phyloP scores from a whole-genome alignment of 1,140 invertebrate genomes.

The Odontomachus brunneus region DNA sequence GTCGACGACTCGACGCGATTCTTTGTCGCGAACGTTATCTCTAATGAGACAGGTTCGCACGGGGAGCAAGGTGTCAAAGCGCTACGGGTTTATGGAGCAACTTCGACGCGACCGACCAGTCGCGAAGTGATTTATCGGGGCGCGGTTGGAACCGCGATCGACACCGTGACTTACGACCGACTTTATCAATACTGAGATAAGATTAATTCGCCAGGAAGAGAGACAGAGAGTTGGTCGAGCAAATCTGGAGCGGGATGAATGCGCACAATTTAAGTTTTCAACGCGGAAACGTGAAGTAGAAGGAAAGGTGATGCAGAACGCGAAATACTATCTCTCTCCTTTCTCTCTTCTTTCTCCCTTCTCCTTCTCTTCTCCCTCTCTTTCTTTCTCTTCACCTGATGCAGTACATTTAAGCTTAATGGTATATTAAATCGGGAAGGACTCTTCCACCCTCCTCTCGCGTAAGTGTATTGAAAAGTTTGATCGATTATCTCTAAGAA shows the following conservation, averaged over 20 bases:
- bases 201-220: conserved; percentile 44
- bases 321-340: conserved; percentile 11
- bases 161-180: conserved; percentile 50
- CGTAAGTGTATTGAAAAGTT: conserved; percentile 58
- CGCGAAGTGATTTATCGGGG: conserved; percentile 45
- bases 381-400: neutral
- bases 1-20: neutral
- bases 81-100: conserved; percentile 31
- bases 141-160: conserved; percentile 48
- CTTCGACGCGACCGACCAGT: conserved; percentile 22
- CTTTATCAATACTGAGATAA: conserved; percentile 62
- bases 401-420: conserved; percentile 51
- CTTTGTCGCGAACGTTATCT: neutral
- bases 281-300: conserved; percentile 28
- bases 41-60: conserved; percentile 27
- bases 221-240: neutral
- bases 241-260: conserved; percentile 43
- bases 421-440: conserved; percentile 58
- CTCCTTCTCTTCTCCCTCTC: no score
- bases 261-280: conserved; percentile 62
- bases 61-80: conserved; percentile 40
- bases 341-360: no score
- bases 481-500: conserved; percentile 50
- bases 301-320: conserved; percentile 13
- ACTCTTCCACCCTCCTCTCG: conserved; percentile 4